Evolutionary conservation across 2,888 invertebrate species (phyloP).

Genomic region (Danaus chrysippus): DNA sequence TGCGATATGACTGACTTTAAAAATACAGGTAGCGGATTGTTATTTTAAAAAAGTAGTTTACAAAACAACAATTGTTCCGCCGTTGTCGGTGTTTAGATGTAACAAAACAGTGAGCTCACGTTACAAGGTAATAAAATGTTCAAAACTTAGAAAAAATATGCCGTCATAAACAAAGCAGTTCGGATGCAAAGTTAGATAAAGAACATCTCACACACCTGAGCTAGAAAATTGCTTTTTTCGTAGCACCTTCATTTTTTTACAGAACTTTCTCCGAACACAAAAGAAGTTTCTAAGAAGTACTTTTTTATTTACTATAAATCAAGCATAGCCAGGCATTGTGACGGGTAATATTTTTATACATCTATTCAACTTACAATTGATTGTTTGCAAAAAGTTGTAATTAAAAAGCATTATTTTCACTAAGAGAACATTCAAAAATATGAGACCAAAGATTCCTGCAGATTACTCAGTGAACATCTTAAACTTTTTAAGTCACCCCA

Average conservation of each 20-base stretch:
- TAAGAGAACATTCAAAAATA: not conserved
- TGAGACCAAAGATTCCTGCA: not conserved
- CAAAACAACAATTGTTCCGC: constrained; percentile 63
- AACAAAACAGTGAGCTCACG: constrained; percentile 57
- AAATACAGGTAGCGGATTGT: constrained; percentile 58
- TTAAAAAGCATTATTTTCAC: too few relatives aligned
- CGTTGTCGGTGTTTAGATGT: constrained; percentile 54
- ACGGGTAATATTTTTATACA: constrained; percentile 68
- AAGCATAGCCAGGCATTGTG: constrained; percentile 41
- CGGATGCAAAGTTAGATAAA: constrained; percentile 80
- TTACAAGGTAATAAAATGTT: constrained; percentile 74
- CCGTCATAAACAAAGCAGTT: constrained; percentile 75
- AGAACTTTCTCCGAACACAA: constrained; percentile 76
- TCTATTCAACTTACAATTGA: constrained; percentile 46
- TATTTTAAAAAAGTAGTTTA: constrained; percentile 51
- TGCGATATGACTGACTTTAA: constrained; percentile 33
- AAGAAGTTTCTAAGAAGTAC: constrained; percentile 73
- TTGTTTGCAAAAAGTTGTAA: not conserved
- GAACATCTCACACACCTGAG: constrained; percentile 80
- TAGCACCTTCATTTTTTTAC: constrained; percentile 77
- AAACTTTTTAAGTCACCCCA: constrained; percentile 13
- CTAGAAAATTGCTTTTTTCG: constrained; percentile 79
- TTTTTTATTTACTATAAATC: constrained; percentile 72
- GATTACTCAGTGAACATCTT: not conserved
- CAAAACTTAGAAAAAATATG: constrained; percentile 76